Evolutionary conservation across 2,797 vertebrate genomes (phyloP).

Genomic region (Cryptoprocta ferox): DNA sequence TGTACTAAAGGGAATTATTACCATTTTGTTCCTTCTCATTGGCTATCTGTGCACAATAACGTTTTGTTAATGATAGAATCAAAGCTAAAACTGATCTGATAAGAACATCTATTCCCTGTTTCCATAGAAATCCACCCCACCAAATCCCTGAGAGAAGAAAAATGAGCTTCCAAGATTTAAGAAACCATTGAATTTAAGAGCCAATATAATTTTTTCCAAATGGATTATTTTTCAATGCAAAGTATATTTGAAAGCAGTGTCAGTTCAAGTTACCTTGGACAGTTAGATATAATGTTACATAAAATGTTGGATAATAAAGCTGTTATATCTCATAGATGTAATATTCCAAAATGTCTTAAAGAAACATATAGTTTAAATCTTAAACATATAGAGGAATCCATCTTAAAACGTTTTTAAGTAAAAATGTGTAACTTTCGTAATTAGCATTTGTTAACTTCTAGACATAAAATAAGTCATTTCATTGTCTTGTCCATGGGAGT

Average conservation of each 20-base stretch:
- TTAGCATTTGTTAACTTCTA: neutral
- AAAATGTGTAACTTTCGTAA: neutral
- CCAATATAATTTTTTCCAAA: neutral
- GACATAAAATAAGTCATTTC: neutral
- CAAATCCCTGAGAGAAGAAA: neutral
- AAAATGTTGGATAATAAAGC: slow-evolving; percentile 27
- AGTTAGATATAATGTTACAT: neutral
- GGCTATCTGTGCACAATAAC: neutral
- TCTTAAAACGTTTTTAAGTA: neutral
- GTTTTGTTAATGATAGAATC: slow-evolving; percentile 20
- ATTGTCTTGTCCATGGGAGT: neutral
- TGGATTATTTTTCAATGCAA: slow-evolving; percentile 33
- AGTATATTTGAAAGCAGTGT: slow-evolving; percentile 1
- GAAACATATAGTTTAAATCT: neutral
- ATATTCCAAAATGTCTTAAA: slow-evolving; percentile 22
- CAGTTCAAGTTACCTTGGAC: slow-evolving; percentile 2
- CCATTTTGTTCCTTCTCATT: neutral
- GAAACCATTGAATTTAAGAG: neutral
- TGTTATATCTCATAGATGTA: neutral
- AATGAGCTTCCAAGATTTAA: neutral
- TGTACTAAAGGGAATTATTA: neutral
- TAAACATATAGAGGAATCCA: neutral
- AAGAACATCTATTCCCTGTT: neutral
- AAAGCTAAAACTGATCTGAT: neutral
- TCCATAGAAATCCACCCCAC: neutral